Evolutionary conservation across 2,888 invertebrate genomes (phyloP).

Genomic region (Ophion obscuratus): DNA sequence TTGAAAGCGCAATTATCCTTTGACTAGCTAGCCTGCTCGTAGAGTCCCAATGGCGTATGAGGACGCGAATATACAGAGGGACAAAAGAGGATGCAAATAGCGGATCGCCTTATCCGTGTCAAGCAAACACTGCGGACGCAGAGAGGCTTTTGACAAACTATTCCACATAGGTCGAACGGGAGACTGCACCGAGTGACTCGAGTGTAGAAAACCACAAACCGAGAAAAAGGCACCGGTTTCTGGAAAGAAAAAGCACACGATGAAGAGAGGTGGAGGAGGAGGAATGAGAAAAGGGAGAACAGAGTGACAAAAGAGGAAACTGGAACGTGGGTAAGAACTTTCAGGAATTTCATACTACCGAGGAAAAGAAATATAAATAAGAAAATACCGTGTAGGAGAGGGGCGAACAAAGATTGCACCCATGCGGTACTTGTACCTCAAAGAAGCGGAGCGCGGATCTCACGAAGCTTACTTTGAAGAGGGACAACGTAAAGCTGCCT

Average conservation of each 20-base stretch:
- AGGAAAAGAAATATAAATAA: slow-evolving; percentile 64
- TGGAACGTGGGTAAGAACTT: slow-evolving; percentile 47
- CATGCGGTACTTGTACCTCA: not conserved
- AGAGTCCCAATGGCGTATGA: too few relatives aligned
- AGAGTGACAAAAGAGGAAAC: slow-evolving; percentile 8
- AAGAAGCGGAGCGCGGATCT: not conserved
- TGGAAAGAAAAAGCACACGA: too few relatives aligned
- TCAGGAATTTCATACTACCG: slow-evolving; percentile 49
- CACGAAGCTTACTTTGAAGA: not conserved
- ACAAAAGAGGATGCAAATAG: slow-evolving; percentile 23
- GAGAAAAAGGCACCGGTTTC: not conserved
- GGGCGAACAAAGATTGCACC: slow-evolving; percentile 21
- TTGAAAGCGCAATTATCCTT: too few relatives aligned
- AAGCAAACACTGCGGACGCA: slow-evolving; percentile 54
- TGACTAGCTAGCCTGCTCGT: too few relatives aligned
- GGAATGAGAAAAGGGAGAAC: not conserved
- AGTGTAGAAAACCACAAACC: not conserved
- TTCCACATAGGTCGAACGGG: too few relatives aligned
- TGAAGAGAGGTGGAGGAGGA: not conserved
- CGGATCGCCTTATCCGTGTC: slow-evolving; percentile 52
- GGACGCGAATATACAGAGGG: too few relatives aligned
- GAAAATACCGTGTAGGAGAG: slow-evolving; percentile 48
- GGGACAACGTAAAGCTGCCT: not conserved
- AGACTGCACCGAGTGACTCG: not conserved
- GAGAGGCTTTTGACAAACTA: slow-evolving; percentile 54